phyloP scores from a whole-genome alignment of 1,140 invertebrate genomes.

The Heterodera schachtii region DNA sequence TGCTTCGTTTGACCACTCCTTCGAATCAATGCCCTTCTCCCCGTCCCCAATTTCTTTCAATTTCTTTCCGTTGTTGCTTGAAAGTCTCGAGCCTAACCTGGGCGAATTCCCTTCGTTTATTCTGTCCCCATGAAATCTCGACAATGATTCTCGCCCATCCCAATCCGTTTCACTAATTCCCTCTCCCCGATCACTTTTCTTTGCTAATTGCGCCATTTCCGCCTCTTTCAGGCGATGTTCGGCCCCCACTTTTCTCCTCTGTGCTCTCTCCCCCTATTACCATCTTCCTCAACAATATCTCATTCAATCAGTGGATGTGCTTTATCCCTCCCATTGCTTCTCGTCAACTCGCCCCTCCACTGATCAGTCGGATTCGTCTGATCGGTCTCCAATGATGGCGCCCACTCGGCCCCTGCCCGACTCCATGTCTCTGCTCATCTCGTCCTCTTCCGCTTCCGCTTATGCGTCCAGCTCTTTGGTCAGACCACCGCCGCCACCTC shows the following conservation, averaged over 20 bases:
- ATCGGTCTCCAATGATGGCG: background rate
- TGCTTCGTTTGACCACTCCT: too few species aligned
- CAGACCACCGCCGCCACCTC: background rate
- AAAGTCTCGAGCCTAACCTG: too few species aligned
- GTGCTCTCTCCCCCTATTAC: background rate
- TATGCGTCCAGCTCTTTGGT: conserved; percentile 6
- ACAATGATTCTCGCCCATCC: too few species aligned
- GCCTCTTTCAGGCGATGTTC: background rate
- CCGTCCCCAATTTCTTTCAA: too few species aligned
- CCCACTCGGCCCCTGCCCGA: conserved; percentile 3
- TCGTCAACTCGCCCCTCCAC: background rate
- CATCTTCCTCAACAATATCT: too few species aligned
- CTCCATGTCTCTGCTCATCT: conserved; percentile 6
- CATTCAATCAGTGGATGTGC: too few species aligned
- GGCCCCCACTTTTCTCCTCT: background rate
- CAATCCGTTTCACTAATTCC: too few species aligned
- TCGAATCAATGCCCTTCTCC: too few species aligned
- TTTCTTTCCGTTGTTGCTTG: too few species aligned
- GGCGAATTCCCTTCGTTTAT: too few species aligned
- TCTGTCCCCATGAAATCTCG: too few species aligned
- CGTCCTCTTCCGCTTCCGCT: background rate
- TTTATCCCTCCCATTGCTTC: background rate
- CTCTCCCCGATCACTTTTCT: too few species aligned
- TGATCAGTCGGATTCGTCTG: background rate
- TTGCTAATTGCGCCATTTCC: background rate